Evolutionary conservation across 1,140 invertebrate genomes (phyloP).

Genomic region (Drosophila aff.): DNA sequence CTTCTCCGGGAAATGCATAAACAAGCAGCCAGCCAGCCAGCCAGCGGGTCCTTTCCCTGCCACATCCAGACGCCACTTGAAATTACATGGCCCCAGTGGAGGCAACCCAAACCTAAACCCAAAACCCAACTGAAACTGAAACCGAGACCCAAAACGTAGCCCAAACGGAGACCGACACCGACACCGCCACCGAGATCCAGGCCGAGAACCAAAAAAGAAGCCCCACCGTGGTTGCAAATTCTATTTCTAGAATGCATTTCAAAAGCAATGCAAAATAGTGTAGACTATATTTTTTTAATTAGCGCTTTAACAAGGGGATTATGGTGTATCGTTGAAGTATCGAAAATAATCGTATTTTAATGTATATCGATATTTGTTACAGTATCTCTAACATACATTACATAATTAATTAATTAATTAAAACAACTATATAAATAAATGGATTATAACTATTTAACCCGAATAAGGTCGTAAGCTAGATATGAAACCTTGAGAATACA

Average conservation of each 20-base stretch:
- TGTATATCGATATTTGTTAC: background rate
- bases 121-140: slow-evolving; percentile 6
- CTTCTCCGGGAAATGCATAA: slow-evolving; percentile 73
- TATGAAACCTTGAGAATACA: background rate
- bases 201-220: slow-evolving; percentile 7
- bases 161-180: slow-evolving; percentile 3
- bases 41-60: slow-evolving; percentile 24
- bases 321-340: background rate
- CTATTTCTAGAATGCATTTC: background rate
- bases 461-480: no score
- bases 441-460: no score
- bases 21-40: slow-evolving; percentile 43
- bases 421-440: no score
- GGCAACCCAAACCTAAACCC: slow-evolving; percentile 6
- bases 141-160: slow-evolving; percentile 10
- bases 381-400: no score
- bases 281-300: background rate
- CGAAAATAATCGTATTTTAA: background rate
- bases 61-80: slow-evolving; percentile 46
- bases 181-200: background rate
- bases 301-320: background rate
- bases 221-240: slow-evolving; percentile 4
- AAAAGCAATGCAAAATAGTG: background rate
- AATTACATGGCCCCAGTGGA: slow-evolving; percentile 42
- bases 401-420: no score